These are phyloP conservation scores for Chromis chromis DNA, from an alignment of 2,797 vertebrate species.

Conservation along the genomic window DNA sequence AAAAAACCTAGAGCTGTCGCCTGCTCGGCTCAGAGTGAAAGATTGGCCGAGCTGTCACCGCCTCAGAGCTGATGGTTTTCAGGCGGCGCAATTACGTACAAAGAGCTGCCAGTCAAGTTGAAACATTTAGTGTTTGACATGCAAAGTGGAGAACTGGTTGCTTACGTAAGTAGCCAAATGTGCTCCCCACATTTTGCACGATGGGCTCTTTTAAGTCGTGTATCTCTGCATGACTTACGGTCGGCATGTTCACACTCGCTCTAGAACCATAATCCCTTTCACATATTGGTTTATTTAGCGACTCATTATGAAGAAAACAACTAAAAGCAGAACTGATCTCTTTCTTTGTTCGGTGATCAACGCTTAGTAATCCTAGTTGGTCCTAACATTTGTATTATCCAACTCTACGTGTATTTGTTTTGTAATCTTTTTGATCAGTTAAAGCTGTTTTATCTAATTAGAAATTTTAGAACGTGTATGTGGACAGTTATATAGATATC, in stretches of 20 bases:
- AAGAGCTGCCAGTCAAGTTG: constrained; percentile 34
- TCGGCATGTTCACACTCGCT: constrained; percentile 10
- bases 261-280: constrained; percentile 21
- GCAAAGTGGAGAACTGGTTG: constrained; percentile 22
- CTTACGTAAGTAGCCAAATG: constrained; percentile 32
- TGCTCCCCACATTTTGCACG: not conserved
- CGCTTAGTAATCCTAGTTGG: not conserved
- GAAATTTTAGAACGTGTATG: no score
- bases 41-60: constrained; percentile 18
- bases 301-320: not conserved
- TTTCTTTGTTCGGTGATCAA: not conserved
- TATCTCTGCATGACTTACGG: not conserved
- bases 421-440: no score
- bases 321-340: not conserved
- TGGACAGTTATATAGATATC: no score
- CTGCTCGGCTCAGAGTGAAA: constrained; percentile 40
- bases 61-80: constrained; percentile 67
- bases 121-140: constrained; percentile 45
- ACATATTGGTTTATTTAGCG: not conserved
- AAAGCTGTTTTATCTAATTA: no score
- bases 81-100: constrained; percentile 15
- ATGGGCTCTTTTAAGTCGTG: not conserved
- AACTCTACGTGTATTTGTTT: no score
- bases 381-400: no score
- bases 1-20: constrained; percentile 45